These are phyloP conservation scores for Venustaconcha ellipsiformis DNA, from an alignment of 1,140 invertebrate genomes.

Conservation along the genomic window DNA sequence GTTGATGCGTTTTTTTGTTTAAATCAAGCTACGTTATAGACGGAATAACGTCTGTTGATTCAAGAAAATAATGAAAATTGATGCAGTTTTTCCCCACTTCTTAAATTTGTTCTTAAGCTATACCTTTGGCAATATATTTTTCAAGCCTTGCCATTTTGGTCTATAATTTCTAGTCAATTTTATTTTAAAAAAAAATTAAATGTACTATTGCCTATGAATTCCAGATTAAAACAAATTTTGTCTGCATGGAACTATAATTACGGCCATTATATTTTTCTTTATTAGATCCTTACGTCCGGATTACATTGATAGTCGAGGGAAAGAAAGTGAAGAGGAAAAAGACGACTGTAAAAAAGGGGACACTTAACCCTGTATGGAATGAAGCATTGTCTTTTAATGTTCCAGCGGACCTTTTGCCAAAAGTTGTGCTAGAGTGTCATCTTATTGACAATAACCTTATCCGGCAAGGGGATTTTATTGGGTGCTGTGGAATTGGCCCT, in stretches of 20 bases:
- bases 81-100: too few relatives aligned
- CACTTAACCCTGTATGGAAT: slow-evolving; percentile 74
- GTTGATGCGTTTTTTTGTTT: too few relatives aligned
- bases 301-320: slow-evolving; percentile 73
- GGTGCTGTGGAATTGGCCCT: slow-evolving; percentile 50
- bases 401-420: slow-evolving; percentile 64
- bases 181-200: too few relatives aligned
- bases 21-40: too few relatives aligned
- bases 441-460: slow-evolving; percentile 62
- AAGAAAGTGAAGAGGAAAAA: slow-evolving; percentile 75
- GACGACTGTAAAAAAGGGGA: slow-evolving; percentile 72
- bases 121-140: too few relatives aligned
- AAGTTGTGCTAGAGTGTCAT: slow-evolving; percentile 55
- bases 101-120: too few relatives aligned
- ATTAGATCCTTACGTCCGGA: slow-evolving; percentile 75
- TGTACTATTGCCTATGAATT: too few relatives aligned
- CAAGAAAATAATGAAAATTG: too few relatives aligned
- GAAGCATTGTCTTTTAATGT: slow-evolving; percentile 75
- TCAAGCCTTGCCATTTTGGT: too few relatives aligned
- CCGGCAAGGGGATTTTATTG: slow-evolving; percentile 57
- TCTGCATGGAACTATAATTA: not conserved
- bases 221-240: too few relatives aligned
- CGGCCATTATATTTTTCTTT: slow-evolving; percentile 17
- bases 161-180: too few relatives aligned
- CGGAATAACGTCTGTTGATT: too few relatives aligned